Base-by-base conservation (phyloP, 2,797 vertebrate genomes). In the Thalassophryne amazonica region DNA sequence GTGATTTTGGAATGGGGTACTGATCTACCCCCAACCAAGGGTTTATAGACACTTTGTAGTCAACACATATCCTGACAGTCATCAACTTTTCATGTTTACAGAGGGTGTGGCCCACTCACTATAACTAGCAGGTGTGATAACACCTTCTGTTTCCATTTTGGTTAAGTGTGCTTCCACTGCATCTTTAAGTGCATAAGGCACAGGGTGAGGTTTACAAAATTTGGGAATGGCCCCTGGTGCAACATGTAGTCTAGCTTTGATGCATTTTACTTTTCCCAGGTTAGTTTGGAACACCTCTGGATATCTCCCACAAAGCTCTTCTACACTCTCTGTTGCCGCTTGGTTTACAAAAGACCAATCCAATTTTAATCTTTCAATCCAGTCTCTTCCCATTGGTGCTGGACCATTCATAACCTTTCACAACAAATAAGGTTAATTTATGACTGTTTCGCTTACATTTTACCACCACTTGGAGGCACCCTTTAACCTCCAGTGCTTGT, bases 1-100 rank as follows among this genome's bases (percentile, higher is more conserved):
- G 38, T 6, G 20, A 32, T 28, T 49, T 52, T 1, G 53, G 48
- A 21, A 66, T 14, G 3, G 33, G 47, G 29, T 66, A 61, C 14
- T 65, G 21, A 11, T 63, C 42, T 19, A 60, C 30, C 3, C 60
- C 41, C 1, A 74, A 31, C 50, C 55, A 69, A 0, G 41, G 50
- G 15, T 64, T 71, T 3, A 60, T 33, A 1, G 33, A 52, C 11
- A 64, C 47, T 14, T 61, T 23, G 31, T 32, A 41, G n/a, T 52
- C 30, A 29, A 20, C 16, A 34, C 30, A 52, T 0, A 52, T 41
- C 0, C 21, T 33, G 1, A 29, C 33, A 29, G 19, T 9, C 13
- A n/a, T n/a, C n/a, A n/a, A n/a, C n/a, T n/a, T n/a, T n/a, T n/a
- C n/a, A 24, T 38, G 21, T 6, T 16, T 3, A 18, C 14, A 9